phyloP scores from a whole-genome alignment of 2,113 vertebrate species.

The Micromys minutus region DNA sequence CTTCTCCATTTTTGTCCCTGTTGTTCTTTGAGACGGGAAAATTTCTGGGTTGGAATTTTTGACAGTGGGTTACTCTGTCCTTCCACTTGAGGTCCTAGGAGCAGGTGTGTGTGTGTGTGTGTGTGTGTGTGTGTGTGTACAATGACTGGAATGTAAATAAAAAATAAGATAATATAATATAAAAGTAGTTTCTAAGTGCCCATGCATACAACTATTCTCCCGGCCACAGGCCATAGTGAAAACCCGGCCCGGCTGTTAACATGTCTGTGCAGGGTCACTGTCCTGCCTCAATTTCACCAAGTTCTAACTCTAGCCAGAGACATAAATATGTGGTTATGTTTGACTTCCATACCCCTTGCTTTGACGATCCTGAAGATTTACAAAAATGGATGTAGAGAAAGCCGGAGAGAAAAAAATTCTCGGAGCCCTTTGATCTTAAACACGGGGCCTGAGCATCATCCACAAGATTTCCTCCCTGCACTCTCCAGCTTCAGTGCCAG shows the following conservation, averaged over 20 bases:
- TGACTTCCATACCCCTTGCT: too few relatives aligned
- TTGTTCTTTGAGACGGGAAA: too few relatives aligned
- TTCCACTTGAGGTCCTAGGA: too few relatives aligned
- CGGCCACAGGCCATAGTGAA: accelerated
- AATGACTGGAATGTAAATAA: too few relatives aligned
- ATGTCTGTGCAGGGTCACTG: accelerated
- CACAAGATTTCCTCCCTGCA: neutral
- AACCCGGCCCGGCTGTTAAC: neutral
- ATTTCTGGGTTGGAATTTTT: too few relatives aligned
- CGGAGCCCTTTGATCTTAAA: slow-evolving; percentile 56
- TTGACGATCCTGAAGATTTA: neutral
- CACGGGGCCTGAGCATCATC: neutral
- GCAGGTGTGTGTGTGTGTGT: too few relatives aligned
- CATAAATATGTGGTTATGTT: neutral
- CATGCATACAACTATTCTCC: neutral
- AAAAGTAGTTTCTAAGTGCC: too few relatives aligned
- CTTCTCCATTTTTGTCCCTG: too few relatives aligned
- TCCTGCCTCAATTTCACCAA: neutral
- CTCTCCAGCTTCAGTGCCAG: neutral
- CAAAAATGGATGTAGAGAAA: neutral
- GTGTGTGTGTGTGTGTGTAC: too few relatives aligned
- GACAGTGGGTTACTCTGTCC: too few relatives aligned
- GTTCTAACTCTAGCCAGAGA: neutral
- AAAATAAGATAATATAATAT: too few relatives aligned
- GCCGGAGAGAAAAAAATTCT: neutral